A percentile compares a stretch with the other conserved stretches of the same genome.
Evolutionary conservation across 2,797 vertebrate genomes (phyloP).

Genomic region (Sebastes trivittatus): DNA sequence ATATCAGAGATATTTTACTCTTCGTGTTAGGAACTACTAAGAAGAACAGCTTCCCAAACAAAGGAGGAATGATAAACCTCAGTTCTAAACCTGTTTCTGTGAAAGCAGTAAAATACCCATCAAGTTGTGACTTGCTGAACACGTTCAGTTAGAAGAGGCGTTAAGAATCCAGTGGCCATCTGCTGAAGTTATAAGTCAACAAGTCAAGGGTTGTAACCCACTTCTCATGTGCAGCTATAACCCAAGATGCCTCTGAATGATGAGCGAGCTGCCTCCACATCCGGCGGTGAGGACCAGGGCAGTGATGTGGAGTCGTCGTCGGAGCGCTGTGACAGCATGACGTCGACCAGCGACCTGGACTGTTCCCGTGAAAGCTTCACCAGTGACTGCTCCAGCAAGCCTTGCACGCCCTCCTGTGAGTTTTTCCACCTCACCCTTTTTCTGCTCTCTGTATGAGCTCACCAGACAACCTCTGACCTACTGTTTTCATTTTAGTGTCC

Average conservation of each 20-base stretch:
- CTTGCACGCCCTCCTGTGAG: conserved; percentile 92
- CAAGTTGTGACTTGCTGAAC: not conserved
- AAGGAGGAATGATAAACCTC: not conserved
- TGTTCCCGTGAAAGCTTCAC: conserved; percentile 90
- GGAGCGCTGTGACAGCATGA: conserved; percentile 85
- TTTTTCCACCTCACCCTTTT: not conserved
- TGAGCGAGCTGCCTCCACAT: conserved; percentile 79
- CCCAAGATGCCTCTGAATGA: conserved; percentile 89
- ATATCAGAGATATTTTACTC: not conserved
- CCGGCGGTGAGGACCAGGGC: conserved; percentile 84
- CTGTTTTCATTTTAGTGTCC: not conserved
- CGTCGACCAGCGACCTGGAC: conserved; percentile 87
- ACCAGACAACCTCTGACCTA: not conserved
- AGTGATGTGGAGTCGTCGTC: conserved; percentile 89
- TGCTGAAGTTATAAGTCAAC: not conserved
- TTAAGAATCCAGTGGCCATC: not conserved
- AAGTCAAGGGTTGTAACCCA: not conserved
- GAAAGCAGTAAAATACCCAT: not conserved
- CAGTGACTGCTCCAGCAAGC: conserved; percentile 92
- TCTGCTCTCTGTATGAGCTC: not conserved
- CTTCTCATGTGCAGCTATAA: conserved; percentile 47
- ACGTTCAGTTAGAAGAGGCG: not conserved
- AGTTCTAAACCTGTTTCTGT: not conserved
- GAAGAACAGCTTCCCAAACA: not conserved
- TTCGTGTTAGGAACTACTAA: not conserved